phyloP scores from a whole-genome alignment of 1,140 invertebrate genomes.

The Sminthurinus signatus region DNA sequence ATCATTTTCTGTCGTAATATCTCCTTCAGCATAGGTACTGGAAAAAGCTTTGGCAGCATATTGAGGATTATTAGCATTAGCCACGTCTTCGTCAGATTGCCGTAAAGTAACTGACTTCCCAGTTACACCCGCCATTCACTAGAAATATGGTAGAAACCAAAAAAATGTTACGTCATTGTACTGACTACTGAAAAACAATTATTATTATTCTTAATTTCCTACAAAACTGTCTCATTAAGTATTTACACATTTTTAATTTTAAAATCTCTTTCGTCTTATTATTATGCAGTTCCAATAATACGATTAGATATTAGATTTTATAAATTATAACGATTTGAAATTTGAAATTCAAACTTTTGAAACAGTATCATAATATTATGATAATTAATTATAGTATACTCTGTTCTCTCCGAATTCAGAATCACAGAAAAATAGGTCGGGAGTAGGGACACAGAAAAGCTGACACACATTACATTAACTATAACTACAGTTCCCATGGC shows the following conservation, averaged over 20 bases:
- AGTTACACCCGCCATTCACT: constrained; percentile 17
- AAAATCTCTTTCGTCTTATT: background rate
- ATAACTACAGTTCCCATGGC: too few relatives aligned
- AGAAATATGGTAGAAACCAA: background rate
- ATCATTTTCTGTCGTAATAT: background rate
- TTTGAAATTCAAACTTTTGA: too few relatives aligned
- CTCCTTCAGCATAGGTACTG: constrained; percentile 2
- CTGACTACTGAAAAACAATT: background rate
- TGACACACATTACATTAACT: too few relatives aligned
- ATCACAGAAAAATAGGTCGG: too few relatives aligned
- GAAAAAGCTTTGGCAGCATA: constrained; percentile 8
- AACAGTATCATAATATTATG: too few relatives aligned
- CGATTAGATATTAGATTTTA: background rate
- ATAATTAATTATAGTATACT: too few relatives aligned
- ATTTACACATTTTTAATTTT: background rate
- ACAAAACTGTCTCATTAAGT: too few relatives aligned
- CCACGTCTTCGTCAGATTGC: constrained; percentile 10
- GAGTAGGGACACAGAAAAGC: too few relatives aligned
- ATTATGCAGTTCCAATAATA: background rate
- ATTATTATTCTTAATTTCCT: background rate
- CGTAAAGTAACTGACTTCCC: background rate
- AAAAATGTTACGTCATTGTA: background rate
- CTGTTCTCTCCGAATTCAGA: too few relatives aligned
- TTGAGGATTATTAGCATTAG: constrained; percentile 11
- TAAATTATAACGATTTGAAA: background rate